Evolutionary conservation across 2,888 invertebrate genomes (phyloP), one percentile per base, ranked within the genome.

Genomic region (Tuta absoluta): DNA sequence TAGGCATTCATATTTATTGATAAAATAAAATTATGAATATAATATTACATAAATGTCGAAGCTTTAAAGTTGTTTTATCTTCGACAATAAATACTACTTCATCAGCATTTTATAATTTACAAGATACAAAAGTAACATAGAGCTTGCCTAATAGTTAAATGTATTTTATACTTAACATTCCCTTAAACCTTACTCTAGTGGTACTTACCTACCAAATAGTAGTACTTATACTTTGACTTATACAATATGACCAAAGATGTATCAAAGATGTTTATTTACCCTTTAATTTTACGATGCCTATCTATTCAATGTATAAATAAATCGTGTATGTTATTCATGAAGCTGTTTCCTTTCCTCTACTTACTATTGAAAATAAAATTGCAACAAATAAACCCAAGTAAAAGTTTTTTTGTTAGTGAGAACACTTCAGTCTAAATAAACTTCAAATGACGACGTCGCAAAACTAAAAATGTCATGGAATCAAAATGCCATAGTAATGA

Each of bases 181-280:
- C 51, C 33, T 33, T 33, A 33, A 33, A 33, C 4, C 33, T 33
- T 33, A 33, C 8, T 8, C 19, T 48, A 48, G 48, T 48, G 19
- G 2, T 48, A 48, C 19, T 10, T 19, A 48, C 19, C 48, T 19
- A 17, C 17, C 8, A 1, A 45, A 45, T 19, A 49, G 19, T 21
- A 48, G 19, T 48, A 19, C 8, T 11, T 51, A 5, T 23, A 51
- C 23, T n/a, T n/a, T n/a, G n/a, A n/a, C n/a, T 53, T 53, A 53
- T 49, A 21, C 21, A 53, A 48, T 19, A 2, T 53, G 51, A 53
- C 51, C 51, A 53, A 53, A 53, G 51, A 53, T 53, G 51, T 53
- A 53, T 49, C 21, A 63, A n/a, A 56, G 37, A 62, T 37, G 8
- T 53, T 53, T 53, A 53, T 24, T 28, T 56, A 56, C 17, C 17